Percentiles rank a stretch among this genome's conserved stretches.
Evolutionary conservation across 2,113 vertebrate genomes (phyloP).

Genomic region (Podilymbus podiceps): DNA sequence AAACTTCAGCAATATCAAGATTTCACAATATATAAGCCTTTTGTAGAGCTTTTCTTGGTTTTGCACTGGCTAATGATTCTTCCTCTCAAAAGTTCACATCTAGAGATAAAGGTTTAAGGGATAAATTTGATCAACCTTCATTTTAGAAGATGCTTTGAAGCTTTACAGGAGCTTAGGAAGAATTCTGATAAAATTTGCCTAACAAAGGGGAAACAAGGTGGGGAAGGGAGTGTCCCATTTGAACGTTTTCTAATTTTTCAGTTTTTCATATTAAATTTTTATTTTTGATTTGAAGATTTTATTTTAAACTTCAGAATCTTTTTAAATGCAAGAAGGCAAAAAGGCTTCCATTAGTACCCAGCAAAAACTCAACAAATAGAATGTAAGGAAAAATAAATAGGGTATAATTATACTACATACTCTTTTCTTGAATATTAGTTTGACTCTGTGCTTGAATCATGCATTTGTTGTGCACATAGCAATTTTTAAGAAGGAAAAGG

Average conservation of each 20-base stretch:
- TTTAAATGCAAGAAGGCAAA: background rate
- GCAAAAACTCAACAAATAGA: background rate
- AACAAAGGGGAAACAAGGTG: fast-evolving
- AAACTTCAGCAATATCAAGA: background rate
- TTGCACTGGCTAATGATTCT: background rate
- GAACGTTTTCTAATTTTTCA: background rate
- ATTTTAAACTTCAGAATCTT: background rate
- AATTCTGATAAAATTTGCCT: background rate
- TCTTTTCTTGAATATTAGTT: background rate
- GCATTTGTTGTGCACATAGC: background rate
- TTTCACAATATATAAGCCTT: background rate
- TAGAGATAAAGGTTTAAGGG: background rate
- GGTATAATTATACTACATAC: background rate
- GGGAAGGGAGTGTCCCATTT: background rate
- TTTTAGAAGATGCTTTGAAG: background rate
- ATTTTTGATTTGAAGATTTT: background rate
- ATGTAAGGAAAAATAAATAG: background rate
- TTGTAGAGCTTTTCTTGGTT: fast-evolving
- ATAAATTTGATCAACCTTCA: background rate
- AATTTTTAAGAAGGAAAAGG: background rate
- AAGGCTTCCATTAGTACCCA: background rate
- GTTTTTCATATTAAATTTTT: background rate
- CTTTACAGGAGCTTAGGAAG: background rate
- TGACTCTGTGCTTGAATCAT: background rate
- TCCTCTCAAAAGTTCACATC: background rate